Base-by-base conservation (phyloP, 2,888 invertebrate genomes). In the Drosophila buzzatii region DNA sequence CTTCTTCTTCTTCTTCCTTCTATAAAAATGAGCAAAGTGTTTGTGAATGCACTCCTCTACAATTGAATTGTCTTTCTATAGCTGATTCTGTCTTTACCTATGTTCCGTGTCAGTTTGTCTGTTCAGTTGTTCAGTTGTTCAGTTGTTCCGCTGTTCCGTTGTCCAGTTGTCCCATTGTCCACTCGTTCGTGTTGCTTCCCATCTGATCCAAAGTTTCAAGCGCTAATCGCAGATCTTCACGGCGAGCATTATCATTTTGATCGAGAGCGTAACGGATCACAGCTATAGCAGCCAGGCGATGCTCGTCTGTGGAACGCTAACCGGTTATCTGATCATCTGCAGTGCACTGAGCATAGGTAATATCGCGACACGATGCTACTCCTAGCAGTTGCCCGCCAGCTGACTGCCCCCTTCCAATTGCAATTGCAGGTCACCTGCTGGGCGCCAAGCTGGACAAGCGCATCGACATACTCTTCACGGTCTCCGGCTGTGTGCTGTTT, bases 301-400 rank as follows among this genome's bases (percentile, higher is more conserved):
- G 91, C 67, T 91, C 39, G 87, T 91, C 16, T 90, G 91, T 67
- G 91, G 91, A 56, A 89, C 91, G 0, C 70, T 92, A 3, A 77
- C 82, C 23, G 91, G 91, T 33, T 92, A 91, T 41, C 63, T 89
- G 20, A 91, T 91, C 57, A 90, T 91, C 49, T 90, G 90, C 69
- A 76, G 79, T 49, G 64, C 84, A 8, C 47, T 91, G n/a, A 64
- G 81, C 51, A 79, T 91, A 78, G 91, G 91, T 91, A 91, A 91
- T 71, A 16, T 23, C 18, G 33, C 51, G n/a, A 5, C 18, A 49
- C 14, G 35, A 8, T 44, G 49, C 33, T 12, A 27, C 27, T n/a
- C 18, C 12, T 6, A 18, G 3, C n/a, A 18, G 20, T 4, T 47
- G 42, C 20, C 14, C 31, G 31, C n/a, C 27, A 39, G n/a, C 45